Percentiles rank a stretch among this genome's conserved stretches.
These are phyloP conservation scores for Phenacoccus solenopsis DNA, from an alignment of 1,140 invertebrate genomes.

Conservation along the genomic window DNA sequence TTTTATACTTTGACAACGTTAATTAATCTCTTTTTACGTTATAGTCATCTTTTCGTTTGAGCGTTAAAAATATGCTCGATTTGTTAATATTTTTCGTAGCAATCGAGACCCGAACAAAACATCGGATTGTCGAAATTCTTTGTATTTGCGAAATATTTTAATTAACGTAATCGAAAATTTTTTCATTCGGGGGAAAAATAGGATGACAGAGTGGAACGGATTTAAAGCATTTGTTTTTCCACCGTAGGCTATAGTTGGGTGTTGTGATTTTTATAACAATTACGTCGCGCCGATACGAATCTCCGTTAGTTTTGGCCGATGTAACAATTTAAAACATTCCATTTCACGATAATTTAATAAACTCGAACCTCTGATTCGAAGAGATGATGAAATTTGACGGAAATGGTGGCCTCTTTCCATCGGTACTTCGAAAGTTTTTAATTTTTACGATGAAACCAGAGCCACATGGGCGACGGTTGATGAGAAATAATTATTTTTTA, in stretches of 20 bases:
- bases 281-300: too few species aligned
- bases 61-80: neutral
- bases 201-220: neutral
- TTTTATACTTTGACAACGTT: neutral
- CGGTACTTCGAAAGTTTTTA: neutral
- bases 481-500: neutral
- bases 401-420: neutral
- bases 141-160: neutral
- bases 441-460: neutral
- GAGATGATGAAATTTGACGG: neutral
- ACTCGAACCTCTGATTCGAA: neutral
- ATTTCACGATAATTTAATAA: conserved; percentile 3
- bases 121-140: too few species aligned
- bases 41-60: neutral
- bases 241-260: too few species aligned
- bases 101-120: too few species aligned
- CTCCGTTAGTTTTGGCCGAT: too few species aligned
- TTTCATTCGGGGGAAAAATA: neutral
- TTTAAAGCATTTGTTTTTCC: neutral
- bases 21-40: neutral
- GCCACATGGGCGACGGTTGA: neutral
- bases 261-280: too few species aligned
- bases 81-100: neutral
- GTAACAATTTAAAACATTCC: too few species aligned
- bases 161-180: neutral